These are phyloP conservation scores for Ephydatia muelleri DNA, from an alignment of 37 sponge, comb jelly and placozoan genomes.

Conservation along the genomic window DNA sequence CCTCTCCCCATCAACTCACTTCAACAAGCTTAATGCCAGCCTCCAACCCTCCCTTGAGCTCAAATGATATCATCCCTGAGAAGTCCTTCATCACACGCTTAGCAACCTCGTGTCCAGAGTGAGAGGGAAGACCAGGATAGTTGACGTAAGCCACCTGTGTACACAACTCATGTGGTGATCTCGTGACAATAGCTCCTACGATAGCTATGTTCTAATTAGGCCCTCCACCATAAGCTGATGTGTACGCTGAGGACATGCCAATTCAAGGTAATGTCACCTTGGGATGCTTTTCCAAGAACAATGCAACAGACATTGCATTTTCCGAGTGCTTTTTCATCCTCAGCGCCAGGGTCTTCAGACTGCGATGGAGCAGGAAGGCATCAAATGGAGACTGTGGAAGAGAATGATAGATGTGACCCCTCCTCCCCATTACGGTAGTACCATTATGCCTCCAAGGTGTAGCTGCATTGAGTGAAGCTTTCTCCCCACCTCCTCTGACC, in stretches of 20 bases:
- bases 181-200: neutral
- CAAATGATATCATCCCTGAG: constrained; percentile 76
- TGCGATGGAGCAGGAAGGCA: constrained; percentile 62
- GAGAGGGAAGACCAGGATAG: constrained; percentile 77
- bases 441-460: constrained; percentile 36
- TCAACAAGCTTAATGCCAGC: constrained; percentile 41
- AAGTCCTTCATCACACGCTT: constrained; percentile 65
- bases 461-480: neutral
- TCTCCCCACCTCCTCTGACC: constrained; percentile 4
- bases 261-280: constrained; percentile 28
- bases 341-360: constrained; percentile 74
- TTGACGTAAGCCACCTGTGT: constrained; percentile 45
- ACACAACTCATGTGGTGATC: neutral
- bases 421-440: neutral
- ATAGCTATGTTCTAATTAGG: neutral
- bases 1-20: constrained; percentile 12
- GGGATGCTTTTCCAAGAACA: constrained; percentile 64
- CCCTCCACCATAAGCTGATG: neutral
- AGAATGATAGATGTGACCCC: neutral
- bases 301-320: constrained; percentile 69
- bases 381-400: constrained; percentile 64
- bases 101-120: constrained; percentile 71
- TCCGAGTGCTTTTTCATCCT: constrained; percentile 74
- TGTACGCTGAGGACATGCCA: neutral
- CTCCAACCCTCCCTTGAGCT: constrained; percentile 44